These are phyloP conservation scores for Ctenoplectra terminalis DNA, from an alignment of 1,140 invertebrate species.

Conservation along the genomic window DNA sequence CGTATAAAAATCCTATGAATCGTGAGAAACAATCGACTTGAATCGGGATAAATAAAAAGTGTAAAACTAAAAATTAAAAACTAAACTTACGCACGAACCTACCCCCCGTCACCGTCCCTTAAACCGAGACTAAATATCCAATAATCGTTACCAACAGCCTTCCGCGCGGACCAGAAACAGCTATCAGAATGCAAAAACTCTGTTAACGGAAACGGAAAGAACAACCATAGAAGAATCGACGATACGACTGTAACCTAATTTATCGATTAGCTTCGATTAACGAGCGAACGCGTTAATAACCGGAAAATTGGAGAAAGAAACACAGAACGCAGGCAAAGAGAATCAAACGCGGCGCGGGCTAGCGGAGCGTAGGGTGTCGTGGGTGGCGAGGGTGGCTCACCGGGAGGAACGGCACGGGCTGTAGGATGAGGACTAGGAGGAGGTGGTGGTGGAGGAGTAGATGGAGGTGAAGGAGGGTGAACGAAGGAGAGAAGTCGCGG, in stretches of 20 bases:
- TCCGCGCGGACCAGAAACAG: background rate
- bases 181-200: no score
- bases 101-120: no score
- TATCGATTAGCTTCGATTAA: constrained; percentile 37
- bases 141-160: background rate
- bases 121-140: background rate
- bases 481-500: background rate
- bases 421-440: constrained; percentile 22
- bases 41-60: no score
- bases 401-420: constrained; percentile 9
- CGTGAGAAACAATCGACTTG: no score
- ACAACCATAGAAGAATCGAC: background rate
- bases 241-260: constrained; percentile 3
- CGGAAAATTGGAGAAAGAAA: constrained; percentile 46
- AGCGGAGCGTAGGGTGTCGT: constrained; percentile 37
- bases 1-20: no score
- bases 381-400: constrained; percentile 16
- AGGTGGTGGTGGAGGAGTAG: constrained; percentile 5
- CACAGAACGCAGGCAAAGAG: constrained; percentile 45
- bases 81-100: no score
- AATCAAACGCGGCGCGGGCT: constrained; percentile 50
- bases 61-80: no score
- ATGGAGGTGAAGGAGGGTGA: background rate
- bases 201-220: background rate
- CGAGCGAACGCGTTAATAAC: constrained; percentile 54